phyloP scores from a whole-genome alignment of 2,888 invertebrate species.

The Spatulosminthurus flaviceps region DNA sequence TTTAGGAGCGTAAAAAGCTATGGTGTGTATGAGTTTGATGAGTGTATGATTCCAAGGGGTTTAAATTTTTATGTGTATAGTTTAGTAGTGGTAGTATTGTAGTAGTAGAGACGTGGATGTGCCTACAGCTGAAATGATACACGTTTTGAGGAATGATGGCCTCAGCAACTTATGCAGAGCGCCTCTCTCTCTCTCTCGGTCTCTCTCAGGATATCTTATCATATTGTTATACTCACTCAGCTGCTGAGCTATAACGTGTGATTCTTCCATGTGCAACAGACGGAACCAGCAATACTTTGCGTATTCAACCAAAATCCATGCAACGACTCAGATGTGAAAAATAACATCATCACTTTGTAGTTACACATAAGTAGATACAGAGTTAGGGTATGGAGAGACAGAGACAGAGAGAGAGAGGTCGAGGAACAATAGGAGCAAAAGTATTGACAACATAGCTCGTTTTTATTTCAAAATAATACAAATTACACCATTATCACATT shows the following conservation, averaged over 20 bases:
- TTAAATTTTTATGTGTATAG: neutral
- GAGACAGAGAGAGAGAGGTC: neutral
- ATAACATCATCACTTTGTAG: neutral
- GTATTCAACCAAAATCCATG: conserved; percentile 15
- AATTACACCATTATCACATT: neutral
- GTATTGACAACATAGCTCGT: neutral
- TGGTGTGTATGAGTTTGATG: too few species aligned
- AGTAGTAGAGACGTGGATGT: neutral
- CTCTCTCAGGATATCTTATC: conserved; percentile 28
- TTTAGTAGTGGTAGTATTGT: neutral
- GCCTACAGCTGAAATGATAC: neutral
- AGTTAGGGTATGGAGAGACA: neutral
- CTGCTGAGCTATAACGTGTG: neutral
- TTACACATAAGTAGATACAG: neutral
- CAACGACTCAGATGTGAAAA: neutral
- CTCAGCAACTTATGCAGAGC: neutral
- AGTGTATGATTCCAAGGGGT: too few species aligned
- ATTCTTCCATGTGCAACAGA: conserved; percentile 24
- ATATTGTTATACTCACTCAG: conserved; percentile 16
- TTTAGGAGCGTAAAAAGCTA: too few species aligned
- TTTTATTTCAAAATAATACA: conserved; percentile 19
- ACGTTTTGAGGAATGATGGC: neutral
- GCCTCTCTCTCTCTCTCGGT: too few species aligned
- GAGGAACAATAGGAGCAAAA: neutral
- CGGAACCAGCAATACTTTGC: conserved; percentile 2